These are phyloP conservation scores for Tragelaphus scriptus DNA, from an alignment of 2,113 vertebrate genomes.

Conservation along the genomic window DNA sequence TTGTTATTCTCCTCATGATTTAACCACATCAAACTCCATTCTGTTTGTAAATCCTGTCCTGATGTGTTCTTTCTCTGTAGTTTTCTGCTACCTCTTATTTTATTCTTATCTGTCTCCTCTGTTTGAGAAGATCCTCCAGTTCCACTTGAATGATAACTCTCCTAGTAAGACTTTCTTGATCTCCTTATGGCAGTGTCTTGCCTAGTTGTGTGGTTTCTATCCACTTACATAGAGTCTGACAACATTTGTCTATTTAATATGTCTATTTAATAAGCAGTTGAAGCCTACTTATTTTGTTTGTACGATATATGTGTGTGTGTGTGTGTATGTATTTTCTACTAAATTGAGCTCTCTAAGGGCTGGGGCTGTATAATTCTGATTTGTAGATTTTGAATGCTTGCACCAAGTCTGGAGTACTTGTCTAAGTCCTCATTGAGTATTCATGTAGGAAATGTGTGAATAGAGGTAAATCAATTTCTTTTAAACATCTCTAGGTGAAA, in stretches of 20 bases:
- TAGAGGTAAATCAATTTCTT: constrained; percentile 26
- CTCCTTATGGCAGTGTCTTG: not conserved
- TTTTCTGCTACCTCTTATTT: not conserved
- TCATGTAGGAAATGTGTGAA: not conserved
- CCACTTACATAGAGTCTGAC: not conserved
- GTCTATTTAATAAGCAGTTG: not conserved
- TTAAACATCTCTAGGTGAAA: constrained; percentile 65
- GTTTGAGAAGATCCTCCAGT: not conserved
- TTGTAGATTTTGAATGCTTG: not conserved
- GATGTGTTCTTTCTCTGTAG: not conserved
- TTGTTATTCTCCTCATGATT: not conserved
- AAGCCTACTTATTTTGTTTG: not conserved
- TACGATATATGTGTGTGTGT: not conserved
- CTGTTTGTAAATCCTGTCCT: not conserved
- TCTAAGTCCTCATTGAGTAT: not conserved
- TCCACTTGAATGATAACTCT: not conserved
- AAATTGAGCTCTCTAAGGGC: not conserved
- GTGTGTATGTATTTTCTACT: not conserved
- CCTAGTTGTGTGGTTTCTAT: not conserved
- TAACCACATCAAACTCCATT: not conserved
- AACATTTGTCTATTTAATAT: not conserved
- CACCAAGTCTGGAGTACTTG: not conserved
- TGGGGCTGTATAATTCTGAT: not conserved
- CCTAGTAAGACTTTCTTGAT: not conserved
- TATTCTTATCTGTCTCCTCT: not conserved